Conservation (phyloP, 2,888 invertebrate genomes). For the Aelia acuminata region DNA sequence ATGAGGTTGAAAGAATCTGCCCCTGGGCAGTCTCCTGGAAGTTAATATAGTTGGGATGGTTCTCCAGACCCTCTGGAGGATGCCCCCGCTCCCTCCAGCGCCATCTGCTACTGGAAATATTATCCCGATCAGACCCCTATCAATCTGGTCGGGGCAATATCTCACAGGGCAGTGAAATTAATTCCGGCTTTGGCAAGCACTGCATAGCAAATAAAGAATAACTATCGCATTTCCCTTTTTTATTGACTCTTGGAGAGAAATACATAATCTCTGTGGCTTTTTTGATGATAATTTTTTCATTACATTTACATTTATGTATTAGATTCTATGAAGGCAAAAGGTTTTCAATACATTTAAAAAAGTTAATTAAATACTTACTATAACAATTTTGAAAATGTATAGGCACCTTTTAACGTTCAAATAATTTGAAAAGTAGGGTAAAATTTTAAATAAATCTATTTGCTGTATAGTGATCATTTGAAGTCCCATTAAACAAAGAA, state of each 20-base stretch:
- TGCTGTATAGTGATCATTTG: no score
- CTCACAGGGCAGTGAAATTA: neutral
- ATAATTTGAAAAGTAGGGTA: no score
- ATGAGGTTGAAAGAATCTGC: conserved; percentile 2
- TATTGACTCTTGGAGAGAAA: neutral
- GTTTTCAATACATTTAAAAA: no score
- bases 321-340: no score
- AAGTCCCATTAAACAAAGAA: no score
- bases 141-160: neutral
- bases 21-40: conserved; percentile 4
- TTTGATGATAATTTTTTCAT: no score
- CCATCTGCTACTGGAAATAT: conserved; percentile 29
- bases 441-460: no score
- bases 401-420: no score
- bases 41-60: conserved; percentile 1
- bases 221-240: neutral
- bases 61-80: neutral
- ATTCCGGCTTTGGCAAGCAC: neutral
- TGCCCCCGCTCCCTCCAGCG: neutral
- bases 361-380: no score
- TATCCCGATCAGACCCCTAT: conserved; percentile 8
- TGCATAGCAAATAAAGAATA: conserved; percentile 6
- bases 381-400: no score
- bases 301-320: no score
- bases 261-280: no score